A percentile compares a stretch with the other conserved stretches of the same genome.
These are phyloP conservation scores for Dicyrtoma fusca DNA, from an alignment of 2,888 invertebrate species.

Conservation along the genomic window DNA sequence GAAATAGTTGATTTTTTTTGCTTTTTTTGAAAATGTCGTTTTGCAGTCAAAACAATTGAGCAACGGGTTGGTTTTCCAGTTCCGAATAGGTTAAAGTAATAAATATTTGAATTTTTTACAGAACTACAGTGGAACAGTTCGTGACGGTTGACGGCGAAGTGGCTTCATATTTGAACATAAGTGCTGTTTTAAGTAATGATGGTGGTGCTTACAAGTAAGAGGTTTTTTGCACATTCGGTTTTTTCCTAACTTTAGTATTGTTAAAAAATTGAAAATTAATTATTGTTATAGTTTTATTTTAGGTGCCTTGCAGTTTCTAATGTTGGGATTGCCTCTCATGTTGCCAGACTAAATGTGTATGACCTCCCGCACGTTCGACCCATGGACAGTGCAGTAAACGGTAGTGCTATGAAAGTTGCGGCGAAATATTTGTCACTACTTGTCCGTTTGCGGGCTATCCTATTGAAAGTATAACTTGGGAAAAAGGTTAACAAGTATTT, in stretches of 20 bases:
- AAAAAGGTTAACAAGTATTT: no score
- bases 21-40: no score
- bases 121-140: slow-evolving; percentile 60
- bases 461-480: slow-evolving; percentile 82
- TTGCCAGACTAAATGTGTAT: slow-evolving; percentile 84
- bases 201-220: slow-evolving; percentile 78
- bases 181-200: slow-evolving; percentile 86
- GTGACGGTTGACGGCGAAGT: slow-evolving; percentile 69
- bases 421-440: slow-evolving; percentile 73
- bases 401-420: slow-evolving; percentile 91
- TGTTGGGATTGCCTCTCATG: slow-evolving; percentile 84
- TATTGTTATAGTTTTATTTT: no score
- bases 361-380: slow-evolving; percentile 86
- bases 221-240: not conserved
- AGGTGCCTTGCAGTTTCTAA: slow-evolving; percentile 74
- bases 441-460: slow-evolving; percentile 96
- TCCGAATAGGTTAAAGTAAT: no score
- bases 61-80: no score
- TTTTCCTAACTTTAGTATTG: no score
- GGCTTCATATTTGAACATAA: slow-evolving; percentile 87
- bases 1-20: no score
- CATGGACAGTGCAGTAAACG: slow-evolving; percentile 94
- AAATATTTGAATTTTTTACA: no score
- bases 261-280: no score
- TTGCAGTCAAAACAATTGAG: no score